phyloP scores from a whole-genome alignment of 2,797 vertebrate genomes.

The Malurus splendens region DNA sequence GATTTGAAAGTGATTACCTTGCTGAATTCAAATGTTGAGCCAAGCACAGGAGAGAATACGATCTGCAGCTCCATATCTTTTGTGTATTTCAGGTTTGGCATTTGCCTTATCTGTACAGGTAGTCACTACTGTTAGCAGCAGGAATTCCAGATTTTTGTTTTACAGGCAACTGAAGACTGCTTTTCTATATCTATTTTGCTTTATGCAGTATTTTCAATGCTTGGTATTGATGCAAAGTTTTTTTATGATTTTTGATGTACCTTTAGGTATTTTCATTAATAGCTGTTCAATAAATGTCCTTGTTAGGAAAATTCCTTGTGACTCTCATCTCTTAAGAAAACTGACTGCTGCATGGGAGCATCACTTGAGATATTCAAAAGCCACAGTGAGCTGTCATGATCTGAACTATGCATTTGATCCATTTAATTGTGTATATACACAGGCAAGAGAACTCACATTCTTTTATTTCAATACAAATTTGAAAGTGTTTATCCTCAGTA shows the following conservation, averaged over 20 bases:
- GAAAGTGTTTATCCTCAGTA: neutral
- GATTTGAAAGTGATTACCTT: constrained; percentile 27
- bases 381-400: neutral
- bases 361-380: neutral
- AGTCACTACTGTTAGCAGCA: neutral
- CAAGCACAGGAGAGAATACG: neutral
- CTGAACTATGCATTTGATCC: neutral
- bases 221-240: neutral
- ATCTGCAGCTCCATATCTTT: neutral
- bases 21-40: neutral
- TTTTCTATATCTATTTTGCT: neutral
- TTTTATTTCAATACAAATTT: neutral
- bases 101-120: neutral
- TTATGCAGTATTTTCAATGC: neutral
- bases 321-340: neutral
- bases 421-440: neutral
- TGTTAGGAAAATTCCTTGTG: neutral
- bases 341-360: neutral
- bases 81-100: neutral
- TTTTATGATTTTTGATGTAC: neutral
- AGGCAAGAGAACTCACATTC: neutral
- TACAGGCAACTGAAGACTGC: neutral
- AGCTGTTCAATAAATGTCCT: neutral
- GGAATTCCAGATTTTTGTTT: neutral
- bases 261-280: neutral